Evolutionary conservation across 2,113 vertebrate species (phyloP).

Genomic region (Nicator chloris): DNA sequence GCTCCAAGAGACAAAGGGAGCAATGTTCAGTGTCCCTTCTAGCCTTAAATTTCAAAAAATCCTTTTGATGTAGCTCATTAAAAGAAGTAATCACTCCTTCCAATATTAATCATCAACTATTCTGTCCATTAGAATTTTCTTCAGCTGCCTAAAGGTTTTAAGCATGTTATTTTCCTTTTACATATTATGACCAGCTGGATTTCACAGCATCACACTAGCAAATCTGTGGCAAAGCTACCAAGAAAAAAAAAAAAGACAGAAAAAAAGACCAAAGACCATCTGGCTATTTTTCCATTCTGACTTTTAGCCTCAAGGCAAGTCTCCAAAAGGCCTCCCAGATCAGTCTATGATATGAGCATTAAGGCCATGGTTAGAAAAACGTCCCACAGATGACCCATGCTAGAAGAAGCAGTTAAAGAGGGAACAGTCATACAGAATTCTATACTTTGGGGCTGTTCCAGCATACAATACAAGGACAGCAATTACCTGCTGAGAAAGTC

Average conservation of each 20-base stretch:
- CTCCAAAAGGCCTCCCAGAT: background rate
- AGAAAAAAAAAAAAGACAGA: background rate
- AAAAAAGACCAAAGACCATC: background rate
- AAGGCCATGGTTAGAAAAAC: background rate
- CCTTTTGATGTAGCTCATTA: conserved; percentile 3
- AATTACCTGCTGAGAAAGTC: conserved; percentile 84
- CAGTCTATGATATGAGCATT: background rate
- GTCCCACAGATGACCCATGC: background rate
- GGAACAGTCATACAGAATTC: background rate
- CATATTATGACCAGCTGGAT: background rate
- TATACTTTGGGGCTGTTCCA: background rate
- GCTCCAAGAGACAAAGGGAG: conserved; percentile 27
- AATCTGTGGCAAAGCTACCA: background rate
- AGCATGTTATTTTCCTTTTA: background rate
- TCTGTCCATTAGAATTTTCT: background rate
- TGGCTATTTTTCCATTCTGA: conserved; percentile 5
- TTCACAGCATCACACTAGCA: background rate
- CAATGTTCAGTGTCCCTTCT: conserved; percentile 14
- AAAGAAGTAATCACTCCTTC: conserved; percentile 5
- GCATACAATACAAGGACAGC: background rate
- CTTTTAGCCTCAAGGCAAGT: background rate
- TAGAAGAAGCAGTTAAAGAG: background rate
- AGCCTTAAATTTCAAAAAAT: conserved; percentile 32
- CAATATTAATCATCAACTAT: background rate
- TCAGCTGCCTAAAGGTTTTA: background rate